Conservation (phyloP, 92 coral and sea anemone species). For the Bergia puertoricense region DNA sequence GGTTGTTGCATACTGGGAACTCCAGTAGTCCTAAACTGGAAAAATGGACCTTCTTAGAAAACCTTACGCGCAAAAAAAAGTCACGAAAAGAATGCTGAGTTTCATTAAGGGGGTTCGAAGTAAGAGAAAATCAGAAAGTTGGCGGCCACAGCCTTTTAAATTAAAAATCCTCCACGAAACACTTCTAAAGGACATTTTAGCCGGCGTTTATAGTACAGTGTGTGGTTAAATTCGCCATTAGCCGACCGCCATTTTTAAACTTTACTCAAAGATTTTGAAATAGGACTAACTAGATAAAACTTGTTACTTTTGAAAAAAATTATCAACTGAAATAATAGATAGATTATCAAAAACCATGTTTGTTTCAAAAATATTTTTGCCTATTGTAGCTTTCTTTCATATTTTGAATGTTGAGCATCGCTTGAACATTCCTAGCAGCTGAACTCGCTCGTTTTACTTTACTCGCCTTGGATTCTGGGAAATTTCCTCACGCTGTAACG, state of each 20-base stretch:
- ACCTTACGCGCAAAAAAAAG: too few species aligned
- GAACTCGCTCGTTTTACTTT: neutral
- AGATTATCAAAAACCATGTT: neutral
- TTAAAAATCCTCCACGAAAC: too few species aligned
- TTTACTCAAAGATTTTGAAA: neutral
- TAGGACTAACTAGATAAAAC: neutral
- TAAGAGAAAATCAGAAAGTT: too few species aligned
- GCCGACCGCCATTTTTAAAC: neutral
- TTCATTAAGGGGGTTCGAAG: too few species aligned
- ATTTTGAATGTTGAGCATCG: neutral
- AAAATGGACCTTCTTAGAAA: too few species aligned
- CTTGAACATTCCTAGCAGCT: neutral
- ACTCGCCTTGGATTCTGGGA: slow-evolving; percentile 1
- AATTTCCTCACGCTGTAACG: neutral
- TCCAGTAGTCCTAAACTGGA: too few species aligned
- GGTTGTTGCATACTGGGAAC: too few species aligned
- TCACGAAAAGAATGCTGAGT: too few species aligned
- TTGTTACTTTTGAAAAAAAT: neutral
- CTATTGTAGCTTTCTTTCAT: neutral
- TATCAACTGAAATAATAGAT: neutral
- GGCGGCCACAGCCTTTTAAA: too few species aligned
- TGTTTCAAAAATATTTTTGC: neutral
- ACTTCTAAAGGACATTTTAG: too few species aligned
- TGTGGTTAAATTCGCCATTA: neutral
- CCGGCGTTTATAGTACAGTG: too few species aligned